phyloP scores from a whole-genome alignment of 2,888 invertebrate species.

The Fragum sueziense region DNA sequence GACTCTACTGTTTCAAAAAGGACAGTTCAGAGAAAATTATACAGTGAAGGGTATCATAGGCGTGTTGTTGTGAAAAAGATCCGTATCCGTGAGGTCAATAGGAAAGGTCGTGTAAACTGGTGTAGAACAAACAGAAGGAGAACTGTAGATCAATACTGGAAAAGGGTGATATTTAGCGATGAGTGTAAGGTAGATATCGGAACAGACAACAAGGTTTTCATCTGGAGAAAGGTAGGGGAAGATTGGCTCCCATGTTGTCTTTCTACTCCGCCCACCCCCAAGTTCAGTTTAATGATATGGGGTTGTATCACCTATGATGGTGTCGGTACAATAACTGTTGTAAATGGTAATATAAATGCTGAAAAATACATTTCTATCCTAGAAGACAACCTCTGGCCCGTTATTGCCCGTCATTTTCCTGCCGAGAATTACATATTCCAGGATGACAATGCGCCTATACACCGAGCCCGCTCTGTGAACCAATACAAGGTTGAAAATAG shows the following conservation, averaged over 20 bases:
- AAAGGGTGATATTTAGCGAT: background rate
- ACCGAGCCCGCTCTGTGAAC: conserved; percentile 5
- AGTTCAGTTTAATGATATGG: background rate
- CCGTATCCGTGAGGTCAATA: background rate
- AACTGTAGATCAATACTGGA: background rate
- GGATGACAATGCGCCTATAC: background rate
- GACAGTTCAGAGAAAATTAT: background rate
- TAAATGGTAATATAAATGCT: conserved; percentile 3
- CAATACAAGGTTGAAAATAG: background rate
- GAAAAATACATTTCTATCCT: background rate
- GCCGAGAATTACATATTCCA: background rate
- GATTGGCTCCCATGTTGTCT: background rate
- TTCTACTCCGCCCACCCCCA: background rate
- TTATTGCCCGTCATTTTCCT: conserved; percentile 9
- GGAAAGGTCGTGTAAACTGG: background rate
- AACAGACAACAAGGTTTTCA: background rate
- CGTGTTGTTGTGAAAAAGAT: background rate
- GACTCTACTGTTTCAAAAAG: background rate
- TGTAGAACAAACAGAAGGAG: background rate
- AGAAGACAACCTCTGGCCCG: background rate
- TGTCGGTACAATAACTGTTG: background rate
- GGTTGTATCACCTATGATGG: conserved; percentile 7
- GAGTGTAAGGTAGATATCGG: background rate
- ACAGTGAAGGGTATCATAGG: background rate
- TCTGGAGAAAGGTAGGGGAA: background rate